Percentiles rank a stretch among this genome's conserved stretches.
Conservation (phyloP, 1,140 invertebrate species). For the Brachionus manjavacas region DNA sequence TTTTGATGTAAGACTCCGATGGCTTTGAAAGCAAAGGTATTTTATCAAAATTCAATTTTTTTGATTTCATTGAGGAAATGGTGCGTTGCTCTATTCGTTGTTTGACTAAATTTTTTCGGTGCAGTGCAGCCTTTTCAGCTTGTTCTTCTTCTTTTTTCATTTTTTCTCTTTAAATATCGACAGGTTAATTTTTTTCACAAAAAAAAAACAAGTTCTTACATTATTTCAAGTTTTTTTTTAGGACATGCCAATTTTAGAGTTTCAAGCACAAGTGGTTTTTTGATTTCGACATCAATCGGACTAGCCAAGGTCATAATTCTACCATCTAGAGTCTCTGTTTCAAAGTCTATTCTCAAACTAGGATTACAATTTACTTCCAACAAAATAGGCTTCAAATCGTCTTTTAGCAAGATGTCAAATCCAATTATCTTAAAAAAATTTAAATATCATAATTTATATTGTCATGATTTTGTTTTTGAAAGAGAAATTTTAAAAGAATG, state of each 20-base stretch:
- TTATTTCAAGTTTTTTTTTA: constrained; percentile 22
- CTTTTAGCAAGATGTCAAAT: constrained; percentile 78
- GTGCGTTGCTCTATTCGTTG: constrained; percentile 7
- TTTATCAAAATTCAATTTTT: constrained; percentile 11
- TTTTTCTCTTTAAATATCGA: constrained; percentile 8
- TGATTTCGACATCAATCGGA: constrained; percentile 54
- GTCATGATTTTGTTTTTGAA: no score
- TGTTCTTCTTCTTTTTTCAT: constrained; percentile 16
- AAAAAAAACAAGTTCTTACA: background rate
- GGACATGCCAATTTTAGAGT: constrained; percentile 35
- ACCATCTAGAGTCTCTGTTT: constrained; percentile 50
- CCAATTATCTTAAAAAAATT: constrained; percentile 64
- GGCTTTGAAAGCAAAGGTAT: constrained; percentile 28
- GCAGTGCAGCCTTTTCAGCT: background rate
- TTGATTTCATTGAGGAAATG: background rate
- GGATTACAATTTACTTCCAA: constrained; percentile 66
- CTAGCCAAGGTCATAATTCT: constrained; percentile 48
- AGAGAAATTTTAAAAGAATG: no score
- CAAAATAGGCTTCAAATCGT: constrained; percentile 74
- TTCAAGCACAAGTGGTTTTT: constrained; percentile 46
- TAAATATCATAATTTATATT: no score
- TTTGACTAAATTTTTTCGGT: constrained; percentile 1
- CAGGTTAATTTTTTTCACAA: background rate
- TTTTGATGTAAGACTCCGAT: background rate
- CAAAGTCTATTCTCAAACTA: constrained; percentile 58